Conservation (phyloP, 2,888 invertebrate genomes). For the Chloromyia formosa region DNA sequence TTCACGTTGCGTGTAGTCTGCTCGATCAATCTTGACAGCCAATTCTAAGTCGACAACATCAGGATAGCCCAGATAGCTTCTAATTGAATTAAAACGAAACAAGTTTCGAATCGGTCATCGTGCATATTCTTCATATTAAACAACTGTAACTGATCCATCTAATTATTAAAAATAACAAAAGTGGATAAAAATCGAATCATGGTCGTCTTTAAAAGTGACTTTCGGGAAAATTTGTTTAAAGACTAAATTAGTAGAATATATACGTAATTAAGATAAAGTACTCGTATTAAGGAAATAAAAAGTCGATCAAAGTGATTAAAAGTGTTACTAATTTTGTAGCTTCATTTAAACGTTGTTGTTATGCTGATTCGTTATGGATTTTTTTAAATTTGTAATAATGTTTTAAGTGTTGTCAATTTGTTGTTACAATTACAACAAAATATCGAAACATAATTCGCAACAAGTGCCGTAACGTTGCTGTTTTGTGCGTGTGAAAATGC, state of each 20-base stretch:
- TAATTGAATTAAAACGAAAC: not conserved
- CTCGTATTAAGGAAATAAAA: too few relatives aligned
- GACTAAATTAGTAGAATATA: too few relatives aligned
- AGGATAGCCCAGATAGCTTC: not conserved
- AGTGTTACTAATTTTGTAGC: slow-evolving; percentile 26
- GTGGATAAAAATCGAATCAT: too few relatives aligned
- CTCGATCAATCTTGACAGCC: slow-evolving; percentile 20
- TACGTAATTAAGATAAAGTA: too few relatives aligned
- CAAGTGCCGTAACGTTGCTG: slow-evolving; percentile 19
- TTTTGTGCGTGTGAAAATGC: slow-evolving; percentile 36
- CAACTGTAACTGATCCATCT: too few relatives aligned
- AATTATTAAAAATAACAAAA: too few relatives aligned
- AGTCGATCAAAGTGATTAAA: too few relatives aligned
- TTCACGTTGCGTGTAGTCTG: not conserved
- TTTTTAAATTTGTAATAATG: too few relatives aligned
- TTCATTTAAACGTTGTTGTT: slow-evolving; percentile 10
- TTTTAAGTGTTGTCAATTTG: too few relatives aligned
- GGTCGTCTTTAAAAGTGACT: too few relatives aligned
- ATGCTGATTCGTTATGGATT: slow-evolving; percentile 16
- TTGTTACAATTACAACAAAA: not conserved
- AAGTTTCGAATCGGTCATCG: not conserved
- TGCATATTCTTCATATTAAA: too few relatives aligned
- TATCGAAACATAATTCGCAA: not conserved
- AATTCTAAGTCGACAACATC: not conserved
- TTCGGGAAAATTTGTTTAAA: too few relatives aligned